phyloP scores from a whole-genome alignment of 2,888 invertebrate genomes.

The Chalcosyrphus nemorum region DNA sequence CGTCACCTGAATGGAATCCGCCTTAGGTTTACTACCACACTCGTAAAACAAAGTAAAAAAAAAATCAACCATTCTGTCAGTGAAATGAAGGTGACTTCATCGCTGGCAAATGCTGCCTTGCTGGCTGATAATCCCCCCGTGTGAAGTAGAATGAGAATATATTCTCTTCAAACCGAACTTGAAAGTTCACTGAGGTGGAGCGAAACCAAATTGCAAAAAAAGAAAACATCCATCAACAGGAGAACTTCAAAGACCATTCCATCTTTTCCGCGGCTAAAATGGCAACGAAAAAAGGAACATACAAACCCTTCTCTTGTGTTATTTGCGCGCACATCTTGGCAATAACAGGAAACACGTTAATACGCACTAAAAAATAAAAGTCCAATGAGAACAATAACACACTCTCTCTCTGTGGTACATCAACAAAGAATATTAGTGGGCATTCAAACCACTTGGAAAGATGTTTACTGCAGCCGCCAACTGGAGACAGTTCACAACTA shows the following conservation, averaged over 20 bases:
- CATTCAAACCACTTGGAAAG: background rate
- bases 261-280: slow-evolving; percentile 13
- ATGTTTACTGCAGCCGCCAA: background rate
- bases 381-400: background rate
- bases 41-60: slow-evolving; percentile 18
- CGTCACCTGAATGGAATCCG: slow-evolving; percentile 63
- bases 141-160: slow-evolving; percentile 36
- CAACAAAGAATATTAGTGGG: slow-evolving; percentile 2
- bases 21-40: slow-evolving; percentile 28
- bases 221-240: slow-evolving; percentile 3
- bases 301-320: slow-evolving; percentile 1
- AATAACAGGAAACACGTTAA: slow-evolving; percentile 37
- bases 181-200: slow-evolving; percentile 35
- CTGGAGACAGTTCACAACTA: slow-evolving; percentile 37
- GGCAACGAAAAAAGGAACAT: slow-evolving; percentile 13
- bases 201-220: slow-evolving; percentile 19
- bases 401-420: background rate
- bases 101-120: slow-evolving; percentile 37
- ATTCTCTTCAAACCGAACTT: slow-evolving; percentile 38
- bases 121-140: slow-evolving; percentile 53
- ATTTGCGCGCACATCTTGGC: slow-evolving; percentile 13
- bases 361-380: background rate
- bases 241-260: slow-evolving; percentile 43
- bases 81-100: slow-evolving; percentile 63
- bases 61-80: slow-evolving; percentile 14